Base-by-base conservation (phyloP, 2,888 invertebrate species). In the Oligia latruncula region DNA sequence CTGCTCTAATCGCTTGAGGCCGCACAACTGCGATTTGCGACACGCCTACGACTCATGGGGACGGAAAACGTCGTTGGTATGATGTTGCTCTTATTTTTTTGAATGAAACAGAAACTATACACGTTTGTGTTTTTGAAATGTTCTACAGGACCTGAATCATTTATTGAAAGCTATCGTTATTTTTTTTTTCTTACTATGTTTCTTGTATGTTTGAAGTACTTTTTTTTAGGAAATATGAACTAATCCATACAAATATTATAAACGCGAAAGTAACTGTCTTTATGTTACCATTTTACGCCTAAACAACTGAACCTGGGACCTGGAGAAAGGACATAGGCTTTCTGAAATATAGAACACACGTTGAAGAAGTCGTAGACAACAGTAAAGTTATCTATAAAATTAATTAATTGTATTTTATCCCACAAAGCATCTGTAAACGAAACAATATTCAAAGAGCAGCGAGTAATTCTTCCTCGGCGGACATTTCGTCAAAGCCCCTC, bases 41-140 rank as follows among this genome's bases (percentile, higher is more conserved):
- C 91, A 92, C 93, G 92, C 93, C 93, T 87, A 83, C 93, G 86
- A 88, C 49, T n/a, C 20, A 23, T 55, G 67, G 77, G 77, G 79
- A 64, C 8, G 72, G 46, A 29, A 20, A 65, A 67, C 75, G 35
- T 67, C 3, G 23, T 40, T 62, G 46, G 23, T 35, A 35, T 52
- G 17, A 8, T 29, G 5, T 20, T 15, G 11, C 40, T 17, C 13
- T 64, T 60, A 67, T 70, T 43, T 43, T 43, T 43, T 9, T 43
- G 8, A 20, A 66, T 66, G 6, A 70, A 6, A 64, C 8, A 29
- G 29, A 29, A 29, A 1, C 20, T 49, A 9, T 40, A 40, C 29
- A 29, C 29, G 40, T n/a, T 13, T 17, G 9, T 67, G 17, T n/a
- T 67, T n/a, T 15, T 13, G 1, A 13, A 40, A 23, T 66, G 35